A percentile compares a stretch with the other conserved stretches of the same genome.
Conservation (phyloP, 2,797 vertebrate genomes). For the Myoxocephalus aenaeus region DNA sequence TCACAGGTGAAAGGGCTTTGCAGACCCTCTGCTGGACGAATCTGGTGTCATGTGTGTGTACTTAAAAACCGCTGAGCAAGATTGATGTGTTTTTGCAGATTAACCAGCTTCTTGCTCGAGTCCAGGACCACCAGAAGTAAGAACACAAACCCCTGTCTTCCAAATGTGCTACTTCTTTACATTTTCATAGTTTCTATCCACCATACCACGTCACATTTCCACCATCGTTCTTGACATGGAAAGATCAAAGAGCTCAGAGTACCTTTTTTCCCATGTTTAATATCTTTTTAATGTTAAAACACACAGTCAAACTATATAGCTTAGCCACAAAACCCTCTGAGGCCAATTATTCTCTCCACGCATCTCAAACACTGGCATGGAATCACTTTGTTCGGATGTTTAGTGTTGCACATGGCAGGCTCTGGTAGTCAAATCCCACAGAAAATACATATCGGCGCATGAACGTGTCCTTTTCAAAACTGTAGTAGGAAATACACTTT, state of each 20-base stretch:
- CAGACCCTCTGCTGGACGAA: background rate
- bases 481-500: background rate
- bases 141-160: background rate
- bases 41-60: background rate
- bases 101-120: slow-evolving; percentile 80
- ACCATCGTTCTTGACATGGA: background rate
- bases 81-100: slow-evolving; percentile 74
- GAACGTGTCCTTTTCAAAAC: background rate
- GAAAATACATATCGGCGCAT: background rate
- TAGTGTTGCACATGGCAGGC: background rate
- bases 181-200: background rate
- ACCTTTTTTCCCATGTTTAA: too few relatives aligned
- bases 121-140: slow-evolving; percentile 84
- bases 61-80: slow-evolving; percentile 11
- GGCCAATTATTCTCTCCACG: background rate
- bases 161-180: background rate
- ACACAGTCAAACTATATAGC: background rate
- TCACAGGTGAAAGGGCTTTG: background rate
- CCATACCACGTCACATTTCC: background rate
- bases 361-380: background rate
- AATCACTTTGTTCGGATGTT: background rate
- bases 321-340: background rate
- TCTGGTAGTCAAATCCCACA: background rate
- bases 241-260: background rate
- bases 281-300: slow-evolving; percentile 12